Evolutionary conservation across 1,140 invertebrate species (phyloP).

Genomic region (Oreohelix idahoensis): DNA sequence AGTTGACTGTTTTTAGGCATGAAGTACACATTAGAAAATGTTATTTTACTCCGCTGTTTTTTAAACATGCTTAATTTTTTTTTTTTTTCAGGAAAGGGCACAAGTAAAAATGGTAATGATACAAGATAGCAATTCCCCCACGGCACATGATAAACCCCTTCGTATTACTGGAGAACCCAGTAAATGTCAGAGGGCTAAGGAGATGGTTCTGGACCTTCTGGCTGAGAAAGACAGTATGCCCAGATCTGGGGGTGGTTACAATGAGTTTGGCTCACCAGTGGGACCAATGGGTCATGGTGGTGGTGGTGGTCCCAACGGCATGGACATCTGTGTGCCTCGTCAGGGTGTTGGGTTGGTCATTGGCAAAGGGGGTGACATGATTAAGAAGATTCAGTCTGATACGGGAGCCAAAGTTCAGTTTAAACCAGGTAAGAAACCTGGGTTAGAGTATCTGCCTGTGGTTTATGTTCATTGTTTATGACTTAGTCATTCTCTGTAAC

Average conservation of each 20-base stretch:
- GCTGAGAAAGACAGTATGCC: constrained; percentile 69
- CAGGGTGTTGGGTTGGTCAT: constrained; percentile 88
- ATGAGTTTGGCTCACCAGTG: constrained; percentile 45
- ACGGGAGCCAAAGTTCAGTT: constrained; percentile 95
- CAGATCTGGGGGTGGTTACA: constrained; percentile 39
- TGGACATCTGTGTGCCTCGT: constrained; percentile 80
- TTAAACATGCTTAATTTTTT: too few species aligned
- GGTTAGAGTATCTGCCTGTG: too few species aligned
- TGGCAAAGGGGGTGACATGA: constrained; percentile 96
- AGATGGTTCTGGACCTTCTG: constrained; percentile 92
- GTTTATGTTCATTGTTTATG: too few species aligned
- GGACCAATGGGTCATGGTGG: constrained; percentile 40
- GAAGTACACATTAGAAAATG: too few species aligned
- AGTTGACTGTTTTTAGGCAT: too few species aligned
- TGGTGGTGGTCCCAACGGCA: constrained; percentile 44
- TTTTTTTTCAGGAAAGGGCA: constrained; percentile 74
- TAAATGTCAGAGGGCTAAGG: constrained; percentile 89
- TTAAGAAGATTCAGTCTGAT: constrained; percentile 93
- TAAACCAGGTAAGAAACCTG: constrained; percentile 60
- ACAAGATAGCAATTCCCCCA: constrained; percentile 83
- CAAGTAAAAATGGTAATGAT: constrained; percentile 99
- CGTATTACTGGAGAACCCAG: constrained; percentile 94
- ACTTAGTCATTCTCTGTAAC: too few species aligned
- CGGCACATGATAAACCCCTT: constrained; percentile 85
- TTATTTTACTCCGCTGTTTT: too few species aligned